phyloP scores from a whole-genome alignment of 1,140 invertebrate species.

The Drosophila bocqueti region DNA sequence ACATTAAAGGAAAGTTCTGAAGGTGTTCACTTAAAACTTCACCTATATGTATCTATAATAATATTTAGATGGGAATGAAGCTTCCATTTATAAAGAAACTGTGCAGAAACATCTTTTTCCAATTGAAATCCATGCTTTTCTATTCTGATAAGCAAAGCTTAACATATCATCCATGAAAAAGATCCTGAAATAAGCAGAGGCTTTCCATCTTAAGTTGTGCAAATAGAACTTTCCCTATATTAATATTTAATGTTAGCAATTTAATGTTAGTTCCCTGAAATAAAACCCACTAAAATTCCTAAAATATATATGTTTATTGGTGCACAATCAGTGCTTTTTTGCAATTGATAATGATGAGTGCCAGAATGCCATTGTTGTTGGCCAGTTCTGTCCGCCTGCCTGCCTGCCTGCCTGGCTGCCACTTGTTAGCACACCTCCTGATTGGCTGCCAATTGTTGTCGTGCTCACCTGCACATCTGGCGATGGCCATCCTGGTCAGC shows the following conservation, averaged over 20 bases:
- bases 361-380: conserved; percentile 7
- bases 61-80: too few relatives aligned
- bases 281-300: not conserved
- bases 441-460: conserved; percentile 23
- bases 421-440: not conserved
- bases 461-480: not conserved
- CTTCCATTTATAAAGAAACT: too few relatives aligned
- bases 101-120: too few relatives aligned
- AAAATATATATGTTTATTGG: not conserved
- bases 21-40: too few relatives aligned
- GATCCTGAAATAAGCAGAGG: too few relatives aligned
- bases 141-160: too few relatives aligned
- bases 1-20: too few relatives aligned
- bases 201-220: too few relatives aligned
- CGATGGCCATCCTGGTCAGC: not conserved
- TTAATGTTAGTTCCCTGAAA: not conserved
- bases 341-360: conserved; percentile 1
- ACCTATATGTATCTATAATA: not conserved
- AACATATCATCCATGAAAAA: too few relatives aligned
- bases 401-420: not conserved
- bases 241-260: too few relatives aligned
- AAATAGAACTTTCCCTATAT: too few relatives aligned
- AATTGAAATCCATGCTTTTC: too few relatives aligned
- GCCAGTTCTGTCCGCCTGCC: not conserved
- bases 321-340: conserved; percentile 1